Evolutionary conservation across 2,888 invertebrate genomes (phyloP), one percentile per base, ranked within the genome.

Genomic region (Ecdyonurus torrentis): DNA sequence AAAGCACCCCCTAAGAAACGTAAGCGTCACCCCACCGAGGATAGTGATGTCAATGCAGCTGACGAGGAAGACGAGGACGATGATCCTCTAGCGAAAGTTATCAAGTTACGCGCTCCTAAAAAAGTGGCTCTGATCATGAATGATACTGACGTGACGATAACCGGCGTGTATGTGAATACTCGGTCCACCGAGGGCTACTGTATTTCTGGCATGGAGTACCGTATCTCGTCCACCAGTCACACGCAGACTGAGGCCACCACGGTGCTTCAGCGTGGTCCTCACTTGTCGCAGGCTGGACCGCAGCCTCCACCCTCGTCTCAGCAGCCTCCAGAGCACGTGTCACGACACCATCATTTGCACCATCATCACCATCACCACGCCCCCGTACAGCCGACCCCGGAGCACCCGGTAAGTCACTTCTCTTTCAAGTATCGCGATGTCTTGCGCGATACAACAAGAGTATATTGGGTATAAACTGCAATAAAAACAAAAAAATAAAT

Each of bases 81-180:
- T 69, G 61, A 53, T 10, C 60, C 20, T 1, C 37, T 23, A 1
- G 53, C 60, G 1, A 25, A 53, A 1, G 71, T 72, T 55, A 67
- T 73, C 59, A 74, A 75, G 64, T 73, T 75, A 63, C 70, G 74
- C 25, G 74, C 63, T 25, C 65, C 63, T 63, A 67, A 67, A 61
- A 66, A 67, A 58, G 65, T 66, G 66, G 87, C 90, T 67, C 87
- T 91, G 52, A 89, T 91, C 70, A 83, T 91, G 23, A 87, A 89
- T 75, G 90, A 91, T 70, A 87, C 90, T 0, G 91, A 91, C 71
- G 89, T 91, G 24, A 91, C 91, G 37, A 90, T 91, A 69, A 91
- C 91, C 2, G 90, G 90, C 19, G 89, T 91, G 64, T 91, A 91
- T 74, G 84, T 85, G 61, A 85, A 85, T 73, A 85, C 86, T 1